phyloP scores from a whole-genome alignment of 2,888 invertebrate genomes.

The Blera fallax region DNA sequence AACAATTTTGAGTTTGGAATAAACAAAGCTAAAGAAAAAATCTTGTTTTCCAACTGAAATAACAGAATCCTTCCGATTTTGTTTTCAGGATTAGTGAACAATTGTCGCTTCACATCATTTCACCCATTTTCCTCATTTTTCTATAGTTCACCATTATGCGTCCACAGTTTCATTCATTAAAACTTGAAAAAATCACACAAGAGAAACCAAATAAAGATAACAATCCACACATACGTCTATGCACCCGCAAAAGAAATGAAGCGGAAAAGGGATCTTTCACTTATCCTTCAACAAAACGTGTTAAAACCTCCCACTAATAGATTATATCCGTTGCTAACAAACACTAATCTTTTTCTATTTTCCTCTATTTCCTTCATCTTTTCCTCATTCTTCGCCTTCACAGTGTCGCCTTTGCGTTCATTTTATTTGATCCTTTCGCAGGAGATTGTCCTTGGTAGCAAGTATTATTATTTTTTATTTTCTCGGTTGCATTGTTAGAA shows the following conservation, averaged over 20 bases:
- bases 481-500: conserved; percentile 48
- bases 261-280: conserved; percentile 11
- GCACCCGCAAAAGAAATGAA: not conserved
- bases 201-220: not conserved
- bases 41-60: not conserved
- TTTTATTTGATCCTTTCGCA: conserved; percentile 60
- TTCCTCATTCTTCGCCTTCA: not conserved
- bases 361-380: conserved; percentile 37
- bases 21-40: too few species aligned
- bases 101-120: not conserved
- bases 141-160: not conserved
- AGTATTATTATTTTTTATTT: not conserved
- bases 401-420: not conserved
- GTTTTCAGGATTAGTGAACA: conserved; percentile 7
- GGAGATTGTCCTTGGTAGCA: conserved; percentile 2
- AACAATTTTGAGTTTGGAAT: too few species aligned
- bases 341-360: conserved; percentile 37
- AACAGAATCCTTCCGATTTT: not conserved
- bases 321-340: conserved; percentile 56
- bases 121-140: not conserved
- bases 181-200: conserved; percentile 12
- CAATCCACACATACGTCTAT: not conserved
- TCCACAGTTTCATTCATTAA: not conserved
- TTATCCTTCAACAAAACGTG: conserved; percentile 62
- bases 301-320: conserved; percentile 60